Percentiles rank a stretch among this genome's conserved stretches.
Evolutionary conservation across 2,113 vertebrate genomes (phyloP).

Genomic region (Illadopsis cleaveri): DNA sequence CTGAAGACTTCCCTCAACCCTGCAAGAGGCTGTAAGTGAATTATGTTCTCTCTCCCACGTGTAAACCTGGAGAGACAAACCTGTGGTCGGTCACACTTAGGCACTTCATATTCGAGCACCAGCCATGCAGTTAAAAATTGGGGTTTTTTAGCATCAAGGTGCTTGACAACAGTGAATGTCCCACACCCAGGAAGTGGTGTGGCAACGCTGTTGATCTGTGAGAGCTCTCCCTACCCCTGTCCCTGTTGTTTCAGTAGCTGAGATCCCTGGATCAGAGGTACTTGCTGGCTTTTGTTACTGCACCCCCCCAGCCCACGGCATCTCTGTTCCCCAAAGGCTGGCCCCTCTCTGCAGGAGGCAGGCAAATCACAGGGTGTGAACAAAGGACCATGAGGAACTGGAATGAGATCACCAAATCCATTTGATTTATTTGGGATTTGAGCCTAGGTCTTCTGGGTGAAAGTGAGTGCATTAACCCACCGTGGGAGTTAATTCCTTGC

Average conservation of each 20-base stretch:
- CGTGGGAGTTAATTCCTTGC: slow-evolving; percentile 50
- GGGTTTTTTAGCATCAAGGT: not conserved
- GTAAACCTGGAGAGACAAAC: not conserved
- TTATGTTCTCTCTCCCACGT: not conserved
- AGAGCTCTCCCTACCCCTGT: not conserved
- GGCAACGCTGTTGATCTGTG: not conserved
- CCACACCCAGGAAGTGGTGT: not conserved
- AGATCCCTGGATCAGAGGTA: not conserved
- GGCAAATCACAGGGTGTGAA: not conserved
- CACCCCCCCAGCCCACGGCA: not conserved
- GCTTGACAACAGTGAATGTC: not conserved
- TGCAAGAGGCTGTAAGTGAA: not conserved
- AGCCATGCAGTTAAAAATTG: not conserved
- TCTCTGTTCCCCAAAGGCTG: not conserved
- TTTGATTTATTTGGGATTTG: slow-evolving; percentile 30
- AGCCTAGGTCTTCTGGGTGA: slow-evolving; percentile 27
- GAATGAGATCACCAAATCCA: slow-evolving; percentile 41
- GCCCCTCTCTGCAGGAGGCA: not conserved
- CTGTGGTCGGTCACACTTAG: not conserved
- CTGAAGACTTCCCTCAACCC: not conserved
- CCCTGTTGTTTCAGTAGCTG: not conserved
- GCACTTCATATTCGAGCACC: not conserved
- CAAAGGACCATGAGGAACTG: not conserved
- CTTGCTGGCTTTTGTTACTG: not conserved
- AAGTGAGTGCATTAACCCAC: slow-evolving; percentile 21